Evolutionary conservation across 2,113 vertebrate genomes (phyloP).

Genomic region (Mastomys natalensis): DNA sequence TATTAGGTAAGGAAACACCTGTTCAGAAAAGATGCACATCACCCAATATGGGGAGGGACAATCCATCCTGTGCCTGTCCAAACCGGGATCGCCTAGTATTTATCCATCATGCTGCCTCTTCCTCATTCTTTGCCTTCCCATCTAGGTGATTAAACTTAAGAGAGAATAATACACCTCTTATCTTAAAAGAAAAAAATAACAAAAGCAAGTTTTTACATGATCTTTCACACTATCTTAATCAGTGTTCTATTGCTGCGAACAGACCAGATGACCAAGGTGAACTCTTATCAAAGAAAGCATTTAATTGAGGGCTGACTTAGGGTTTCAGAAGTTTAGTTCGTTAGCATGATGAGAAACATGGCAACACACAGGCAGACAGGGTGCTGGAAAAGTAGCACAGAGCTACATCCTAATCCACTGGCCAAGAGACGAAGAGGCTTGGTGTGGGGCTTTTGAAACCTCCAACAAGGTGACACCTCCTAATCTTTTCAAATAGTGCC

Average conservation of each 20-base stretch:
- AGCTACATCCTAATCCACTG: not conserved
- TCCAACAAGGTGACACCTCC: not conserved
- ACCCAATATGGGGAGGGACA: not conserved
- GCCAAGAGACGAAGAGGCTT: not conserved
- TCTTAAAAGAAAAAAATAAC: slow-evolving; percentile 45
- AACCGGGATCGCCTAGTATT: not conserved
- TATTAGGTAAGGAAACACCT: not conserved
- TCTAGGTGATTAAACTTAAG: slow-evolving; percentile 10
- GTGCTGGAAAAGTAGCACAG: not conserved
- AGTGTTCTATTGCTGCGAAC: not conserved
- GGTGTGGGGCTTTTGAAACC: not conserved
- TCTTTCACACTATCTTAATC: not conserved
- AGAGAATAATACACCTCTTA: not conserved
- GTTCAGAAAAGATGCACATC: not conserved
- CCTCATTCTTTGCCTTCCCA: not conserved
- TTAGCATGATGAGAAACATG: not conserved
- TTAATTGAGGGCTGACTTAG: not conserved
- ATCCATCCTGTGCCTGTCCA: not conserved
- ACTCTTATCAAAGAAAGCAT: not conserved
- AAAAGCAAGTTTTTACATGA: not conserved
- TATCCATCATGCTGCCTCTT: not conserved
- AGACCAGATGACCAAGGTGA: not conserved
- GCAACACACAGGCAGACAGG: not conserved
- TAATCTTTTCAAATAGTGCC: not conserved
- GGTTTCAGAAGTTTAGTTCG: not conserved